phyloP scores from a whole-genome alignment of 2,113 vertebrate species.

The Coreoperca whiteheadi region DNA sequence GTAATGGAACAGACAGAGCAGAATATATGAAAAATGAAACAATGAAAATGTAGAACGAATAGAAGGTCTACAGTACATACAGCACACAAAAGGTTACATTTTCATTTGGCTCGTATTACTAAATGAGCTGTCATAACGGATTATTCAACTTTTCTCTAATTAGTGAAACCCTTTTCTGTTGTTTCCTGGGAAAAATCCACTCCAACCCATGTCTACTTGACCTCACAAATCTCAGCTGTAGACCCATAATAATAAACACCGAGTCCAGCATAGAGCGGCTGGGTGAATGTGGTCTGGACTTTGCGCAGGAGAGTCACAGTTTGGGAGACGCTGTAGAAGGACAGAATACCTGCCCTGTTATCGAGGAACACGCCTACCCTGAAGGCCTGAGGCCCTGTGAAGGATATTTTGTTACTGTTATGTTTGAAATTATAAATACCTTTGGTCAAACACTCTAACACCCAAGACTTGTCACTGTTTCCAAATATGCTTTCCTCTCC shows the following conservation, averaged over 20 bases:
- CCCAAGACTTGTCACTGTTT: not conserved
- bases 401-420: not conserved
- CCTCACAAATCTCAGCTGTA: not conserved
- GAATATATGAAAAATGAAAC: not conserved
- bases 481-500: not conserved
- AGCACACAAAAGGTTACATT: not conserved
- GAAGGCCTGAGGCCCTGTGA: not conserved
- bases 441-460: not conserved
- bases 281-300: slow-evolving; percentile 22
- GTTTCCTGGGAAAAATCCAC: too few species aligned
- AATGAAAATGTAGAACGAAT: not conserved
- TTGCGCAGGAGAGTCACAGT: slow-evolving; percentile 21
- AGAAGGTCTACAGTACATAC: not conserved
- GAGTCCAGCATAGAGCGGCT: not conserved
- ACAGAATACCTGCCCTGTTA: not conserved
- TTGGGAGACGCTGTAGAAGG: too few species aligned
- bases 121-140: not conserved
- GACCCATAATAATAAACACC: not conserved
- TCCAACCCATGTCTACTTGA: not conserved
- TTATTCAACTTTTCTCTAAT: not conserved
- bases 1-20: not conserved
- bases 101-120: not conserved
- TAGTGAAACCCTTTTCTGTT: not conserved
- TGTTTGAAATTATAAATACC: not conserved
- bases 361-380: slow-evolving; percentile 20